These are phyloP conservation scores for Catagonus wagneri DNA, from an alignment of 2,113 vertebrate species.

Conservation along the genomic window DNA sequence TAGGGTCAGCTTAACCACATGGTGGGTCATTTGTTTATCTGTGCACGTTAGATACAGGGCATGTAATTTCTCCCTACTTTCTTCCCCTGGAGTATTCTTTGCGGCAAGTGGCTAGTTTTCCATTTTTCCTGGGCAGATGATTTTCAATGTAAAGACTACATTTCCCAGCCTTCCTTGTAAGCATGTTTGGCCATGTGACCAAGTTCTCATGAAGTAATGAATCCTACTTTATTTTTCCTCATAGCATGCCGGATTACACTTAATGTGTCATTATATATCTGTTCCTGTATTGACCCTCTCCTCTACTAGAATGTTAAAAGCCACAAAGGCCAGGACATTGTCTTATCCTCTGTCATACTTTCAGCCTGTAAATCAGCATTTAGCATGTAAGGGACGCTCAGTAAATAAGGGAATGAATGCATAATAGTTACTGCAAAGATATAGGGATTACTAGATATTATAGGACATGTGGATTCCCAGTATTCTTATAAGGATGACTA, in stretches of 20 bases:
- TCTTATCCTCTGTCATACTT: not conserved
- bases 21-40: not conserved
- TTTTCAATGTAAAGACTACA: not conserved
- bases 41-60: not conserved
- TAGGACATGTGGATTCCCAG: not conserved
- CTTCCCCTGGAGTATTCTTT: not conserved
- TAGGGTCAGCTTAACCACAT: not conserved
- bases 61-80: not conserved
- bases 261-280: not conserved
- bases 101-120: not conserved
- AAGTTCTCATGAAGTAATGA: not conserved
- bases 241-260: not conserved
- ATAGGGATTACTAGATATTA: not conserved
- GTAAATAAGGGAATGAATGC: not conserved
- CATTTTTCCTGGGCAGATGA: not conserved
- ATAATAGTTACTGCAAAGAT: not conserved
- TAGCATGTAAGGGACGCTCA: not conserved
- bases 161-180: not conserved
- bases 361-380: not conserved
- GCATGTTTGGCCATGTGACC: not conserved
- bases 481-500: not conserved
- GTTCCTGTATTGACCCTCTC: not conserved
- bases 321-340: not conserved
- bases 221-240: not conserved
- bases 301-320: not conserved